Evolutionary conservation across 2,888 invertebrate species (phyloP), one percentile per base, ranked within the genome.

Genomic region (Aquatica leii): DNA sequence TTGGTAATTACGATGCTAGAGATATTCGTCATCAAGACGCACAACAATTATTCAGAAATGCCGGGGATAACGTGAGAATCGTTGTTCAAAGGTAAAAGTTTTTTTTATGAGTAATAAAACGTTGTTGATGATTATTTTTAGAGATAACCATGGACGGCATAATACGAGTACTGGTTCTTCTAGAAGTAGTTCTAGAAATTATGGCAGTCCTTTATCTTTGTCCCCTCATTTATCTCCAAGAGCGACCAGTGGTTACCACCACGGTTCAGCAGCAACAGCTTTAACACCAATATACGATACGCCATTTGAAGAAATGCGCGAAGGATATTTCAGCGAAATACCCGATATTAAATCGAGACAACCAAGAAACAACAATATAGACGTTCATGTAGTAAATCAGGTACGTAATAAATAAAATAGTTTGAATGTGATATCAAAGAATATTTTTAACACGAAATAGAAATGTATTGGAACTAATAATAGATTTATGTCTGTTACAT

Each of bases 21-120:
- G 92, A 93, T 78, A 85, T 97, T 76, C 87, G 94, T 75, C 97
- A 97, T 78, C 92, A 94, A 80, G 94, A 95, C 83, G 97, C 96
- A 58, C 94, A 95, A 83, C 92, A 90, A 79, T 86, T 95, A 69
- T 94, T 95, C 81, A 90, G 88, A 81, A 92, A 90, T 79, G 90
- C 94, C 68, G 90, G 89, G 65, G 91, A 89, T 77, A 88, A 90
- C 76, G 90, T 95, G 77, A 88, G 87, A 80, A 84, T 95, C 70
- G 93, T 92, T 70, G 88, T 95, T 65, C 92, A 94, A 83, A 92
- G 94, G 94, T 92, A 82, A 77, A 56, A 46, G 5, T 46, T 15
- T 52, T n/a, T n/a, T n/a, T n/a, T n/a, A n/a, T 20, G n/a, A n/a
- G n/a, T n/a, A n/a, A n/a, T n/a, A n/a, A n/a, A n/a, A n/a, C n/a